These are phyloP conservation scores for Streptopelia turtur DNA, from an alignment of 2,797 vertebrate genomes.

Conservation along the genomic window DNA sequence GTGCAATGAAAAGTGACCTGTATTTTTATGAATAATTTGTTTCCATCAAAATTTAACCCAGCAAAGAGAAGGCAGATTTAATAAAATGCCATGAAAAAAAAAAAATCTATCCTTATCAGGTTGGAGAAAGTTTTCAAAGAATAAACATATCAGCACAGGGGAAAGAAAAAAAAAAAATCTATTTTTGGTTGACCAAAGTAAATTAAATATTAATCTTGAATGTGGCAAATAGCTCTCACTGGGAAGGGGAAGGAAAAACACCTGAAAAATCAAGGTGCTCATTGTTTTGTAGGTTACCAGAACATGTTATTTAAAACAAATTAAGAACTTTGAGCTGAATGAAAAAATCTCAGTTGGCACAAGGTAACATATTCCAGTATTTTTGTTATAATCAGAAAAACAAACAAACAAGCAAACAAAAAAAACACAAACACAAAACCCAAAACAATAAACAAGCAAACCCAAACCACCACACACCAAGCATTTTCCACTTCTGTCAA, in stretches of 20 bases:
- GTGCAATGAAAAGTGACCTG: neutral
- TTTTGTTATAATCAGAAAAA: neutral
- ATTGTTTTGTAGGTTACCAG: neutral
- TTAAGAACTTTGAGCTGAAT: neutral
- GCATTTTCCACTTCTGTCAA: neutral
- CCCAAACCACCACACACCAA: no score
- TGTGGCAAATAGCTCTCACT: neutral
- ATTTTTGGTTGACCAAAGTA: constrained; percentile 1
- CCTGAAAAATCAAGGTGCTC: neutral
- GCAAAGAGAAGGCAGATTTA: neutral
- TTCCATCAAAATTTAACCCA: neutral
- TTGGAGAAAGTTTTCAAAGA: constrained; percentile 17
- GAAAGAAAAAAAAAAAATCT: neutral
- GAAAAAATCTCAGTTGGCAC: neutral
- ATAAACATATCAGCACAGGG: neutral
- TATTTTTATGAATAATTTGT: neutral
- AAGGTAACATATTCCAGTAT: neutral
- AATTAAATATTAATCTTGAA: neutral
- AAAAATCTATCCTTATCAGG: constrained; percentile 48
- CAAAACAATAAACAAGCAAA: no score
- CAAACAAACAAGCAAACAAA: neutral
- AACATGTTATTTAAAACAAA: neutral
- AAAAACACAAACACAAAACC: no score
- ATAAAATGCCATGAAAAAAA: neutral
- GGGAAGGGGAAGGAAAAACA: neutral